These are phyloP conservation scores for Orientallactaga bullata DNA, from an alignment of 2,113 vertebrate species.

Conservation along the genomic window DNA sequence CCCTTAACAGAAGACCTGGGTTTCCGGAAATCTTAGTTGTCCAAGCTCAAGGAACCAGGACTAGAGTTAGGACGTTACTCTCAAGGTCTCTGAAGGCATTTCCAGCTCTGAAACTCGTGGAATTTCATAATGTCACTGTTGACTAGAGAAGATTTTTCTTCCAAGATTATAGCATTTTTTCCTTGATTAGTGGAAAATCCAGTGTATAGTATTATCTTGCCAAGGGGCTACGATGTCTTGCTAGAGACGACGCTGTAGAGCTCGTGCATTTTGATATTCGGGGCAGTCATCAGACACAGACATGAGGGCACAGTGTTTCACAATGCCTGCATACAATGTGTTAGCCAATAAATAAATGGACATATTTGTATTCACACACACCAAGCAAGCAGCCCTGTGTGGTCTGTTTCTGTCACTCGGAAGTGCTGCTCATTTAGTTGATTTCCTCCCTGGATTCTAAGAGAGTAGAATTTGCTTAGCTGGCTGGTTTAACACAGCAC, in stretches of 20 bases:
- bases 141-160: slow-evolving; percentile 26
- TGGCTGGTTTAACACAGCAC: not conserved
- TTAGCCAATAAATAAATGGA: not conserved
- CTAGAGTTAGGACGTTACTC: not conserved
- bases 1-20: slow-evolving; percentile 15
- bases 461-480: not conserved
- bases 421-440: not conserved
- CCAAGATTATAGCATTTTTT: not conserved
- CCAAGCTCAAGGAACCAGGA: not conserved
- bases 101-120: not conserved
- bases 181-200: not conserved
- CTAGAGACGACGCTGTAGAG: not conserved
- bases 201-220: not conserved
- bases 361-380: not conserved
- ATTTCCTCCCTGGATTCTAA: not conserved
- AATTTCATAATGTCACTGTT: slow-evolving; percentile 23
- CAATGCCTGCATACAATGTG: not conserved
- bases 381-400: not conserved
- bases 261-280: slow-evolving; percentile 9
- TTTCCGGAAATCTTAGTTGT: slow-evolving; percentile 32
- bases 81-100: not conserved
- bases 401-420: not conserved
- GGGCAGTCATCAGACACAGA: not conserved
- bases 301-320: slow-evolving; percentile 29
- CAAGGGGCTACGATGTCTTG: not conserved